These are phyloP conservation scores for Enteromius mattozi DNA, from an alignment of 2,797 vertebrate species.

Conservation along the genomic window DNA sequence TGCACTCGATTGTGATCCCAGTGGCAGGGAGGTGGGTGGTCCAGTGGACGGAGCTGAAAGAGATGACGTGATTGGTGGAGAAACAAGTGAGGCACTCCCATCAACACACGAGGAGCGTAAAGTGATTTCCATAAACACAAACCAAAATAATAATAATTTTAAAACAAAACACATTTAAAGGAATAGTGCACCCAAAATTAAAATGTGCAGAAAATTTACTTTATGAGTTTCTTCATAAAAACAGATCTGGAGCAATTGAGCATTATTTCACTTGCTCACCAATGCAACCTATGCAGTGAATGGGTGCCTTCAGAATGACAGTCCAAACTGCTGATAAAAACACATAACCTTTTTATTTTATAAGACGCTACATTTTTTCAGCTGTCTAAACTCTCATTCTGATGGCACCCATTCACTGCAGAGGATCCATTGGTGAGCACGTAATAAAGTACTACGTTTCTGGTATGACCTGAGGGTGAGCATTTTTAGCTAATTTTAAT, in stretches of 20 bases:
- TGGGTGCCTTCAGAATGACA: background rate
- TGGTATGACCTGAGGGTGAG: background rate
- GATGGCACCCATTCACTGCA: background rate
- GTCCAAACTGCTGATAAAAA: background rate
- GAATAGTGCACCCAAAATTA: background rate
- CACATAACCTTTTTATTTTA: background rate
- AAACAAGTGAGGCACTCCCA: background rate
- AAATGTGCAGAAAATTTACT: background rate
- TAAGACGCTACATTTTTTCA: background rate
- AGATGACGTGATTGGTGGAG: constrained; percentile 51
- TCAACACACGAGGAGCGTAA: background rate
- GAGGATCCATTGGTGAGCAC: background rate
- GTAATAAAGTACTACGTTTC: background rate
- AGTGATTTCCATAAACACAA: background rate
- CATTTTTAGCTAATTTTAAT: background rate
- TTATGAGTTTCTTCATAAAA: background rate
- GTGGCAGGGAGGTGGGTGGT: constrained; percentile 86
- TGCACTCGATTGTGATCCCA: constrained; percentile 82
- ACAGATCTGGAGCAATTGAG: background rate
- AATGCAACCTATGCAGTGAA: background rate
- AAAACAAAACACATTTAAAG: background rate
- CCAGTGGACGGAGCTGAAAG: constrained; percentile 79
- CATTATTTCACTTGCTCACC: background rate
- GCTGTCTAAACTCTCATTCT: background rate
- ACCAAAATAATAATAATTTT: background rate